Conservation (phyloP, 1,140 invertebrate species). For the Eriosoma lanigerum region DNA sequence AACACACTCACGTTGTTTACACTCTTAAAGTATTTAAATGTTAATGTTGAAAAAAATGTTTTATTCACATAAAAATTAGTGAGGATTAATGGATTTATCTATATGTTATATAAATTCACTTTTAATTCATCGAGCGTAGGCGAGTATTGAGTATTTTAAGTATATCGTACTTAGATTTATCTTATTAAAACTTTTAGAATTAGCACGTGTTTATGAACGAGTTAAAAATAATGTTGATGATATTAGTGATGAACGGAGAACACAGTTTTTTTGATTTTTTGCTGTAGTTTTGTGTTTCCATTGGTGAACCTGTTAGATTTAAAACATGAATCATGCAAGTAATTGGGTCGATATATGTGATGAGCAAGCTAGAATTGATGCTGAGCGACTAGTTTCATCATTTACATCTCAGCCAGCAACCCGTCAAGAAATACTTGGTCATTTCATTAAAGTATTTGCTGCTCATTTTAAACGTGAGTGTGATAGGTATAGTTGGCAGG, state of each 20-base stretch:
- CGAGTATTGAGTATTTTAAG: not conserved
- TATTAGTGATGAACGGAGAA: not conserved
- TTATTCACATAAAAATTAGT: not conserved
- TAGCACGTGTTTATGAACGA: constrained; percentile 18
- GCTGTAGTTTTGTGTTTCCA: no score
- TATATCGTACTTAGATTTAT: not conserved
- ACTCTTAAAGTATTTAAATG: constrained; percentile 25
- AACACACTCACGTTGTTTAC: constrained; percentile 43
- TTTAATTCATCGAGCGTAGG: no score
- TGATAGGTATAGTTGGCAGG: constrained; percentile 59
- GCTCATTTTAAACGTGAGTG: constrained; percentile 79
- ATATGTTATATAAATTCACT: no score
- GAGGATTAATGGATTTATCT: no score
- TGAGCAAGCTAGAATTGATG: constrained; percentile 78
- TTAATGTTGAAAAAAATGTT: constrained; percentile 26
- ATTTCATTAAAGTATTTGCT: constrained; percentile 79
- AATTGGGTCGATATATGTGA: constrained; percentile 84
- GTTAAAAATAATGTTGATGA: not conserved
- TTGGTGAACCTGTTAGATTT: not conserved
- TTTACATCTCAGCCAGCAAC: constrained; percentile 66
- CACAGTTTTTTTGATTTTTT: not conserved
- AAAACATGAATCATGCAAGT: constrained; percentile 34
- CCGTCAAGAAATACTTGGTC: constrained; percentile 76
- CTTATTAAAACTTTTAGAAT: not conserved
- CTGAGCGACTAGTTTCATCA: constrained; percentile 82